These are phyloP conservation scores for Parauchenoglanis ngamensis DNA, from an alignment of 2,797 vertebrate species.

Conservation along the genomic window DNA sequence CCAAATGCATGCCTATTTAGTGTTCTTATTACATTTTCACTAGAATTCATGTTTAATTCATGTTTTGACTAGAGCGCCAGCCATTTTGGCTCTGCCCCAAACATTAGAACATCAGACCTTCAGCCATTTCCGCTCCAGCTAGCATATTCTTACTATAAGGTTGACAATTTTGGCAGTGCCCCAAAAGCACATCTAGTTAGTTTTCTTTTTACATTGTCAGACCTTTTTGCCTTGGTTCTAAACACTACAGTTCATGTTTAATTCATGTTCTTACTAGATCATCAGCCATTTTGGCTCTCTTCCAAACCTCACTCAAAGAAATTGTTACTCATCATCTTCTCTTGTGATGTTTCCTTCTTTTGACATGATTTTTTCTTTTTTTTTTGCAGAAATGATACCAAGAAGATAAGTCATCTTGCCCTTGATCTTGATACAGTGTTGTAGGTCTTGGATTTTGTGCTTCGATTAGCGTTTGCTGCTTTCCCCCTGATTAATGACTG, in stretches of 20 bases:
- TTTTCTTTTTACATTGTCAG: not conserved
- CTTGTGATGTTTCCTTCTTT: not conserved
- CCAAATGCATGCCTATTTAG: not conserved
- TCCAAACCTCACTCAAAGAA: not conserved
- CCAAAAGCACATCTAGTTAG: not conserved
- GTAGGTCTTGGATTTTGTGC: not conserved
- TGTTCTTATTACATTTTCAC: not conserved
- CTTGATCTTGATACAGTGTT: conserved; percentile 1
- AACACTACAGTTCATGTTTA: not conserved
- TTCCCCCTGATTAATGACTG: conserved; percentile 34
- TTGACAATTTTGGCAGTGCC: not conserved
- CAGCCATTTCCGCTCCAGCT: not conserved
- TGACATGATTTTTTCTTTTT: not conserved
- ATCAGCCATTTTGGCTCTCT: not conserved
- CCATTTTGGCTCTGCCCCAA: conserved; percentile 2
- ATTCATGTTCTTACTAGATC: not conserved
- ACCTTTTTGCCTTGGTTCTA: not conserved
- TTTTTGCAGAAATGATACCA: not conserved
- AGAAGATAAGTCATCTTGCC: not conserved
- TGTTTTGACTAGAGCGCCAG: not conserved
- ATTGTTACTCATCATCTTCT: not conserved
- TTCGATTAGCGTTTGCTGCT: conserved; percentile 15
- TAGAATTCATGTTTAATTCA: conserved; percentile 11
- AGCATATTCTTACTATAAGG: conserved; percentile 7
- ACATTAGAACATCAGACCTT: not conserved